These are phyloP conservation scores for Anarsia innoxiella DNA, from an alignment of 2,888 invertebrate genomes.

Conservation along the genomic window DNA sequence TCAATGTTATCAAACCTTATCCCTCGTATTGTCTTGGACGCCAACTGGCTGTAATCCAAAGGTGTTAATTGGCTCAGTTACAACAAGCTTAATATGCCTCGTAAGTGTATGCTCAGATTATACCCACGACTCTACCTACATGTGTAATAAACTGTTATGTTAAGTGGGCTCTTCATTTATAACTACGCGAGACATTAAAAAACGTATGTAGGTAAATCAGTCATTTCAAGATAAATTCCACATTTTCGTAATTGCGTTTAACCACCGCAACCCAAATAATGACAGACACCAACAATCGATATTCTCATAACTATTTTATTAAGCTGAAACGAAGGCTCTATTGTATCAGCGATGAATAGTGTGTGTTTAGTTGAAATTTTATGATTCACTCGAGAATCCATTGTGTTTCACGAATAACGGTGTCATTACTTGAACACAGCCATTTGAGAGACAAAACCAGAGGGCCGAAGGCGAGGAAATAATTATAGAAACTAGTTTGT, in stretches of 20 bases:
- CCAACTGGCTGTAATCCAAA: conserved; percentile 11
- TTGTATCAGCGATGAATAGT: not conserved
- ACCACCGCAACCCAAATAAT: too few species aligned
- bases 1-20: conserved; percentile 5
- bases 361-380: conserved; percentile 7
- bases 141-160: not conserved
- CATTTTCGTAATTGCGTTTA: too few species aligned
- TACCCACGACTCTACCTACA: not conserved
- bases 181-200: too few species aligned
- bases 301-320: not conserved
- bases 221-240: not conserved
- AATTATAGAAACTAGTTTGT: conserved; percentile 61
- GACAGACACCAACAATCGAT: not conserved
- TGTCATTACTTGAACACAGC: conserved; percentile 39
- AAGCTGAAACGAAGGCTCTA: not conserved
- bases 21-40: conserved; percentile 4
- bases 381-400: conserved; percentile 17
- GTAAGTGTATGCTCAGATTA: conserved; percentile 3
- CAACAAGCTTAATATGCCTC: conserved; percentile 4
- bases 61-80: conserved; percentile 12
- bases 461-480: conserved; percentile 52
- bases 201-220: not conserved
- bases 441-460: conserved; percentile 47
- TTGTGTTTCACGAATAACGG: conserved; percentile 39
- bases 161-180: not conserved